Percentiles rank a stretch among this genome's conserved stretches.
phyloP scores from a whole-genome alignment of 2,113 vertebrate species.

The Prionailurus viverrinus region DNA sequence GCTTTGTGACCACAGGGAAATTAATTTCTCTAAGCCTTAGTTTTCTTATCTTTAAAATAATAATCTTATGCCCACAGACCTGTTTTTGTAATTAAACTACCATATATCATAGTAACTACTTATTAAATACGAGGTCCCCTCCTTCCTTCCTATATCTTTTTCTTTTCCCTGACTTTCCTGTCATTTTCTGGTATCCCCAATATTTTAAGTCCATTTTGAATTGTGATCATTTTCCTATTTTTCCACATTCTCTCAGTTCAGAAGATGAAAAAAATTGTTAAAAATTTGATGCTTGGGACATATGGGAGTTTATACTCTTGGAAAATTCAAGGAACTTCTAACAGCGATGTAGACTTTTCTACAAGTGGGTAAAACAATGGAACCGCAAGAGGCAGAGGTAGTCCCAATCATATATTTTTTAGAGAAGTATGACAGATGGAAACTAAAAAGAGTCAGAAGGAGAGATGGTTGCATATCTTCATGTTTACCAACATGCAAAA shows the following conservation, averaged over 20 bases:
- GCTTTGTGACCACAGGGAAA: slow-evolving; percentile 23
- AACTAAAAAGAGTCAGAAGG: slow-evolving; percentile 83
- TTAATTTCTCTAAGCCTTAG: slow-evolving; percentile 19
- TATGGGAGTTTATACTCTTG: slow-evolving; percentile 16
- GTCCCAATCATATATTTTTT: slow-evolving; percentile 90
- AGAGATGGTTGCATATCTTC: slow-evolving; percentile 77
- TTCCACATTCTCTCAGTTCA: slow-evolving; percentile 2
- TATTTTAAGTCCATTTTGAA: slow-evolving; percentile 39
- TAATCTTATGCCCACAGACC: neutral
- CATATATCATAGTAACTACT: neutral
- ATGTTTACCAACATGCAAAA: slow-evolving; percentile 87
- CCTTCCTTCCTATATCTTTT: neutral
- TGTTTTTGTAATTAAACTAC: slow-evolving; percentile 24
- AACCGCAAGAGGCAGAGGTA: slow-evolving; percentile 6
- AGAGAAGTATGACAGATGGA: slow-evolving; percentile 83
- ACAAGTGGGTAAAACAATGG: slow-evolving; percentile 30
- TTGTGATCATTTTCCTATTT: slow-evolving; percentile 15
- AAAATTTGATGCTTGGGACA: slow-evolving; percentile 57
- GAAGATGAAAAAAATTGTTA: slow-evolving; percentile 5
- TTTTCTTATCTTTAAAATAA: slow-evolving; percentile 63
- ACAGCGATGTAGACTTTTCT: slow-evolving; percentile 24
- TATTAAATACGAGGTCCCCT: neutral
- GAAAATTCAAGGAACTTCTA: slow-evolving; percentile 62
- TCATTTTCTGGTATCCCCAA: neutral
- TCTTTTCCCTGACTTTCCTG: neutral